Percentiles rank a stretch among this genome's conserved stretches.
Evolutionary conservation across 2,888 invertebrate genomes (phyloP).

Genomic region (Plagiodera versicolora): DNA sequence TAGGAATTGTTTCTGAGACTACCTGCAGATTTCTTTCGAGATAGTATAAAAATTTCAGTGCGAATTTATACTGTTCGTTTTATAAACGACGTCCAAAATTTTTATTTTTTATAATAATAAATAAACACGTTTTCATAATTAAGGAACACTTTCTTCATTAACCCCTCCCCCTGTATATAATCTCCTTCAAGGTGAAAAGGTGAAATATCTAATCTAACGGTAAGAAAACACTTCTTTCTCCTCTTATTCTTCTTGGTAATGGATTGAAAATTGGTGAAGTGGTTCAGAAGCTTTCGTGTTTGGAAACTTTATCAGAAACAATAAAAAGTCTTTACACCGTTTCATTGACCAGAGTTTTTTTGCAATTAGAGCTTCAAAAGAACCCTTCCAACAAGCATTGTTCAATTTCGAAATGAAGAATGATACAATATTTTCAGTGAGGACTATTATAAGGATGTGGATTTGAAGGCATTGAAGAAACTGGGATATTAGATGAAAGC

Average conservation of each 20-base stretch:
- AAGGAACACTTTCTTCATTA: constrained; percentile 14
- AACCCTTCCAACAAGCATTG: neutral
- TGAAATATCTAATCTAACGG: constrained; percentile 6
- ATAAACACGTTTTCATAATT: constrained; percentile 24
- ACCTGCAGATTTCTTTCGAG: constrained; percentile 33
- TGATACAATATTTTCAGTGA: constrained; percentile 64
- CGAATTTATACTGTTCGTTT: constrained; percentile 31
- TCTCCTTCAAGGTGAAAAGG: neutral
- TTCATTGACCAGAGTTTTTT: neutral
- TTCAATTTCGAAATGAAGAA: constrained; percentile 1
- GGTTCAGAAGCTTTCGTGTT: neutral
- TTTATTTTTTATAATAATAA: constrained; percentile 32
- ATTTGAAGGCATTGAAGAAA: constrained; percentile 84
- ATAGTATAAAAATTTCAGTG: constrained; percentile 27
- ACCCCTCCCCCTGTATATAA: constrained; percentile 3
- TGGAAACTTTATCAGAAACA: too few species aligned
- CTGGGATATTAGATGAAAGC: constrained; percentile 62
- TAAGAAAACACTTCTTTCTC: neutral
- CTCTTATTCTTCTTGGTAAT: neutral
- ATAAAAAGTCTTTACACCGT: too few species aligned
- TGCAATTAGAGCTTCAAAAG: neutral
- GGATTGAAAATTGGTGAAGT: neutral
- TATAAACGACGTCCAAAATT: constrained; percentile 41
- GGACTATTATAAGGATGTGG: constrained; percentile 91
- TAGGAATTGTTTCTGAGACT: constrained; percentile 37